Evolutionary conservation across 2,797 vertebrate genomes (phyloP), one percentile per base, ranked within the genome.

Genomic region (Melopsittacus undulatus): DNA sequence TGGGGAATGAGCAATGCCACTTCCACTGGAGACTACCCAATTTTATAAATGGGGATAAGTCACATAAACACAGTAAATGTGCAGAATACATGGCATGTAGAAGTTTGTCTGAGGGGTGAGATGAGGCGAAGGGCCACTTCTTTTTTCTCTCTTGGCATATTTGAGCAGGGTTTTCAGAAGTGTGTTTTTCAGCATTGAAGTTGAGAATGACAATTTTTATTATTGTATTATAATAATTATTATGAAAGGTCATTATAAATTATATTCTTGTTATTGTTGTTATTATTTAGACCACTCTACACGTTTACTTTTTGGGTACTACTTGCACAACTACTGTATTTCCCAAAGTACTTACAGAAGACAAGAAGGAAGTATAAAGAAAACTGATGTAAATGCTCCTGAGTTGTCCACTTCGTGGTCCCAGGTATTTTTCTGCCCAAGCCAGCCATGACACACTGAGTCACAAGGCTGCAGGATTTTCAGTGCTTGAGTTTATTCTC

Each of bases 21-120:
- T 49, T 62, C 54, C n/a, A 18, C 1, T 0, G 20, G 61, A 51
- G 21, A 32, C 24, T 17, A 10, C 27, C n/a, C 42, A 1, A 1
- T 7, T 38, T 36, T 40, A 43, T 42, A 16, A 13, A 11, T 1
- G 29, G n/a, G 27, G 30, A 13, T 5, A n/a, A 66, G 62, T 16
- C 56, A 2, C 1, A 26, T 4, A 30, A 45, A 24, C 7, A 2
- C 78, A 14, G 64, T 6, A 13, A 7, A 11, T 29, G 42, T 2
- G 6, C 20, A 45, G 30, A 19, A 3, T 0, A 4, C 0, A 2
- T 5, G 51, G 9, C 34, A 56, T 21, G 14, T 0, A 9, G 42
- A 18, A 11, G n/a, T 22, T 10, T 4, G 1, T 14, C 27, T 4
- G 1, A 46, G 48, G 67, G 38, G 48, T 2, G 54, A 78, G 51